Base-by-base conservation (phyloP, 1,140 invertebrate species). In the Brachystomella parvula region DNA sequence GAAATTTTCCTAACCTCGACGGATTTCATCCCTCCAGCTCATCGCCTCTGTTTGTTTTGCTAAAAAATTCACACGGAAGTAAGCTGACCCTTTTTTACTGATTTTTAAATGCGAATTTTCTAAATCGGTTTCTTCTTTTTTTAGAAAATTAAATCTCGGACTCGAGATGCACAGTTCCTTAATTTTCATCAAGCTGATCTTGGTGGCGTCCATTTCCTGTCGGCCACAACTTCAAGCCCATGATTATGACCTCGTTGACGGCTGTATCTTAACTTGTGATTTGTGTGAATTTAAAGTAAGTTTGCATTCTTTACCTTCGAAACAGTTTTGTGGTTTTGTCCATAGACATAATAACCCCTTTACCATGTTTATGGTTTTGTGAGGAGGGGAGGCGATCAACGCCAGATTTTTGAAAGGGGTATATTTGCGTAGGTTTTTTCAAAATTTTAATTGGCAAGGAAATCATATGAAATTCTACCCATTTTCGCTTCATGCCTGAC, bases 201-300 rank as follows among this genome's bases (percentile, higher is more conserved):
- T 53, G 6, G 21, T 53, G 3, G 12, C 15, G 49, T 15, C 6
- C 3, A 24, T 26, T 6, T 12, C 12, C 6, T 9, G 9, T 53
- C 49, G 49, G 6, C 49, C 49, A 15, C 49, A 12, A 17, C 49
- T 17, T 6, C 49, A 12, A 3, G 24, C 9, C 26, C 58, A 60
- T 6, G 58, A 60, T 12, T 49, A 70, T 58, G 67, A 72, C 30
- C 61, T 66, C 21, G 64, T 70, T 49, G 71, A 72, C 49, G 47
- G 59, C 28, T 72, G 71, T 47, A 65, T 60, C 58, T 35, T 35
- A 15, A 60, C 15, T 26, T 60, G 32, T 39, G 60, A 62, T 33
- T 35, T 21, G 3, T 47, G 30, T 19, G 12, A 57, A 57, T 35
- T 35, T 24, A 62, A 39, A 53, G 49, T 53, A 53, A 53, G 9